phyloP scores from a whole-genome alignment of 1,140 invertebrate genomes.

The Hydropsyche tenuis region DNA sequence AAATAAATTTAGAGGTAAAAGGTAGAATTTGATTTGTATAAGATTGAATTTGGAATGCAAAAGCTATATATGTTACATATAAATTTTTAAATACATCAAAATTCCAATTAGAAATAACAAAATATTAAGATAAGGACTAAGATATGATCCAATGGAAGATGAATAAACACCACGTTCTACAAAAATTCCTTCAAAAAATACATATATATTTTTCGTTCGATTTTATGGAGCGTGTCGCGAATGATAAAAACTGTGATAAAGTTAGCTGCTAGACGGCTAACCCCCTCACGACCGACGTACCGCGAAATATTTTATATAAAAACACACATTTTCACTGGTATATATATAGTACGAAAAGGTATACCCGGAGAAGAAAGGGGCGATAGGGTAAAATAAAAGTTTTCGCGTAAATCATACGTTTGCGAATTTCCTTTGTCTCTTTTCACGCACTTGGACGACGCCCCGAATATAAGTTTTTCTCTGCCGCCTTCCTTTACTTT shows the following conservation, averaged over 20 bases:
- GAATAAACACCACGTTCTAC: no score
- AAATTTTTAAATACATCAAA: no score
- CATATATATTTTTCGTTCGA: neutral
- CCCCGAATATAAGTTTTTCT: conserved; percentile 4
- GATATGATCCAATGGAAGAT: no score
- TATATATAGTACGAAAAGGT: no score
- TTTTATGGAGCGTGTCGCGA: conserved; percentile 12
- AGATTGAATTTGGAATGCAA: no score
- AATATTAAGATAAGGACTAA: no score
- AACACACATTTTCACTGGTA: no score
- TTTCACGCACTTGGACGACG: conserved; percentile 9
- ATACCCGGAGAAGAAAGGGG: neutral
- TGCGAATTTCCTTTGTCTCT: conserved; percentile 20
- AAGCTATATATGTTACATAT: no score
- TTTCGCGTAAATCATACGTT: conserved; percentile 26
- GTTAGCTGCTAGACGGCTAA: conserved; percentile 9
- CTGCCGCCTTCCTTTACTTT: no score
- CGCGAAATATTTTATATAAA: neutral
- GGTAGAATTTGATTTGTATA: no score
- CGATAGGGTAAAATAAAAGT: conserved; percentile 19
- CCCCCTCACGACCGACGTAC: neutral
- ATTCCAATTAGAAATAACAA: no score
- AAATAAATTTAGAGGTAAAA: no score
- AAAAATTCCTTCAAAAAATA: neutral
- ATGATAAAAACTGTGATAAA: conserved; percentile 23